Evolutionary conservation across 2,113 vertebrate genomes (phyloP), one percentile per base, ranked within the genome.

Genomic region (Peromyscus leucopus): DNA sequence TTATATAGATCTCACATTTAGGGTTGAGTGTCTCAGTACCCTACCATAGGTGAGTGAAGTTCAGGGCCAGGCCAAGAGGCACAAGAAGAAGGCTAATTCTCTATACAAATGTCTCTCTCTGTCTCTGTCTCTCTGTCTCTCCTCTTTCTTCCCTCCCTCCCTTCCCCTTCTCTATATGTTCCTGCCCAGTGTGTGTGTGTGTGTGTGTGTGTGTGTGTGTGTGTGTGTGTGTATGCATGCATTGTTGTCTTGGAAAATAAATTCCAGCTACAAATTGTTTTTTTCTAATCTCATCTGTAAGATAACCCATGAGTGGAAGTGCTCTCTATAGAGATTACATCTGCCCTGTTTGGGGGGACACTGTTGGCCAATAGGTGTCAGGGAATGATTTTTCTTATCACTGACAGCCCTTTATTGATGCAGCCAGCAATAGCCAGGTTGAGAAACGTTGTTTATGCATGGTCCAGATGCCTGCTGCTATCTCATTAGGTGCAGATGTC

Each of bases 371-470:
- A 94, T 16, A 96, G 75, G 69, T 93, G 74, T 97, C 95, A 97
- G 91, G 91, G n/a, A 96, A 91, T 94, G 63, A 96, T 90, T 97
- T 97, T 96, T 93, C 86, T 96, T 93, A 95, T 94, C 83, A 92
- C 15, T 89, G 89, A 96, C 89, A 95, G 65, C 6, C 9, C 48
- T 97, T 94, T 97, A 92, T 93, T 93, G 94, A 96, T 79, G 75
- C 36, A 96, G 91, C 74, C 96, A 97, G 39, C 39, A 96, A 57
- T 92, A 89, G 84, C 21, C 72, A 94, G 75, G 48, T 61, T 97
- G 82, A 96, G 90, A 96, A 96, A 97, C 31, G 93, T 61, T 97
- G 90, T 94, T 96, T 96, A 94, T 93, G 69, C 74, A 96, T 67
- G 78, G 86, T 92, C 65, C 78, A 95, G 93, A 91, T 91, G 75